A percentile compares a stretch with the other conserved stretches of the same genome.
phyloP scores from a whole-genome alignment of 2,797 vertebrate species.

The Myotis findleyi region DNA sequence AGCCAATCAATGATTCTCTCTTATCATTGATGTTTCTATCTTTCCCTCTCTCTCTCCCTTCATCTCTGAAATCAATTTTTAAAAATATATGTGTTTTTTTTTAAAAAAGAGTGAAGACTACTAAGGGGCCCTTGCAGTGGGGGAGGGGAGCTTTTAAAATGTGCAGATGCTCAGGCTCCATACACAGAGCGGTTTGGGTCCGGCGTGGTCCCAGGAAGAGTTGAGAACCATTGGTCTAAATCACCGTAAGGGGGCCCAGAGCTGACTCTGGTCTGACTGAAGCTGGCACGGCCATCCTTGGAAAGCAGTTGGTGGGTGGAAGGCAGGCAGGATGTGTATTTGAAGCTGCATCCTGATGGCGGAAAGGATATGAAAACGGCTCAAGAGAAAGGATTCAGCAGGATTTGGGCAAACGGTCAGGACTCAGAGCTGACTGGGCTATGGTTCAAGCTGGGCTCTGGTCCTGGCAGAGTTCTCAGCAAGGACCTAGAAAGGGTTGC shows the following conservation, averaged over 20 bases:
- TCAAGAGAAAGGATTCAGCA: background rate
- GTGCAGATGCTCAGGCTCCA: background rate
- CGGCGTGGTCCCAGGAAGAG: background rate
- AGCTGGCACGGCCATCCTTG: background rate
- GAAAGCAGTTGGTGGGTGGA: background rate
- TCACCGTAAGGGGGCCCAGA: background rate
- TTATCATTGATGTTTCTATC: too few species aligned
- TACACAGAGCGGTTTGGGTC: background rate
- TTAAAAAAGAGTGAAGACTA: background rate
- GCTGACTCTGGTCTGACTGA: background rate
- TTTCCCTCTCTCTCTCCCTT: too few species aligned
- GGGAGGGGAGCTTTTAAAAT: background rate
- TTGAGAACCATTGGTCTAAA: background rate
- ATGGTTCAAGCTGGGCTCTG: background rate
- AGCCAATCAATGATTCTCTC: too few species aligned
- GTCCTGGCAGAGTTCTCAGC: background rate
- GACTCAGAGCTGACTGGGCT: background rate
- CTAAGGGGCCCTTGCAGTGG: background rate
- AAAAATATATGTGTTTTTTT: too few species aligned
- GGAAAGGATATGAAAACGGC: constrained; percentile 29
- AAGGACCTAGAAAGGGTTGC: background rate
- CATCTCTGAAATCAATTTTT: too few species aligned
- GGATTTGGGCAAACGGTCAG: background rate
- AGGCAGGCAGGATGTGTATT: background rate
- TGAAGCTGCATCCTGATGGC: constrained; percentile 43